Evolutionary conservation across 2,113 vertebrate species (phyloP).

Genomic region (Blennius ocellaris): DNA sequence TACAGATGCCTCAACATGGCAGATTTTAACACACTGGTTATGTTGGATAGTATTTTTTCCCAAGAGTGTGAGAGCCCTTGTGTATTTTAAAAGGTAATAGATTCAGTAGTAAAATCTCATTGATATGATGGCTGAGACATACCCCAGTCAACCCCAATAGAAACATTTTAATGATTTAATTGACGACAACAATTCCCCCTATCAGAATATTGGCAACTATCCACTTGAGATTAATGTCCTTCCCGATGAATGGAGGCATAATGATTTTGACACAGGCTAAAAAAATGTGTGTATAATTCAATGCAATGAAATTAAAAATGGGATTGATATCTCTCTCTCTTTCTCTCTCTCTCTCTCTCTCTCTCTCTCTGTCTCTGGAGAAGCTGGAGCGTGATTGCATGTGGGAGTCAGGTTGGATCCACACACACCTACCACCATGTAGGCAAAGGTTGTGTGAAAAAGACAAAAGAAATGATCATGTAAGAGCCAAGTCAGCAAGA

Average conservation of each 20-base stretch:
- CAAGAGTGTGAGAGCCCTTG: no score
- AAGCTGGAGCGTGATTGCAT: conserved; percentile 5
- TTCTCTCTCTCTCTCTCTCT: neutral
- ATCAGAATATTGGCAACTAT: conserved; percentile 22
- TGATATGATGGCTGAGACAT: conserved; percentile 26
- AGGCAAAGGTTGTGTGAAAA: conserved; percentile 36
- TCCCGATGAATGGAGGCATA: conserved; percentile 33
- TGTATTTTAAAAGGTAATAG: neutral
- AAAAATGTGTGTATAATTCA: conserved; percentile 38
- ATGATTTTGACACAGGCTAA: conserved; percentile 49
- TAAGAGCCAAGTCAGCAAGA: neutral
- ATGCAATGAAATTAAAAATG: conserved; percentile 44
- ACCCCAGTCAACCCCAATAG: conserved; percentile 5
- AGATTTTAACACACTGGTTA: no score
- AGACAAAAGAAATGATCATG: conserved; percentile 11
- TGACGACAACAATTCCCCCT: conserved; percentile 5
- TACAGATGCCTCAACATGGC: no score
- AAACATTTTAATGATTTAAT: conserved; percentile 36
- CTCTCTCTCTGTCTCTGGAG: neutral
- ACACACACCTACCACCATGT: conserved; percentile 33
- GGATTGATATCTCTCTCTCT: conserved; percentile 19
- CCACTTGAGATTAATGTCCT: conserved; percentile 42
- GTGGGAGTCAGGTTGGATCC: conserved; percentile 10
- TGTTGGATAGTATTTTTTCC: no score
- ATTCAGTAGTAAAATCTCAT: conserved; percentile 14